Evolutionary conservation across 2,797 vertebrate species (phyloP).

Genomic region (Sebastes variabilis): DNA sequence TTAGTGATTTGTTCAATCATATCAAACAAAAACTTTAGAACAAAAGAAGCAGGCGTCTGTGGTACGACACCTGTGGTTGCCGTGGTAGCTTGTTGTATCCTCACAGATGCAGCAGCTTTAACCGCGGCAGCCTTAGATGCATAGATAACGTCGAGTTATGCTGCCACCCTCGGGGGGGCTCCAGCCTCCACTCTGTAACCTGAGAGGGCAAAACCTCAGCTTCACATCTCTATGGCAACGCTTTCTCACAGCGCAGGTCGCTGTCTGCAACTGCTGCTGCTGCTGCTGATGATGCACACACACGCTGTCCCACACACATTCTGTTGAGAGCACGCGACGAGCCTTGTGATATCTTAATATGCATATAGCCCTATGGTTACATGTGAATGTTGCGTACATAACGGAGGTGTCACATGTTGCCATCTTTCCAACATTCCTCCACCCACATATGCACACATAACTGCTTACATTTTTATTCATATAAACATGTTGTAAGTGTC

Average conservation of each 20-base stretch:
- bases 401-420: neutral
- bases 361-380: neutral
- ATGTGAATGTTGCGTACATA: neutral
- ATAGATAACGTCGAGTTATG: neutral
- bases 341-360: neutral
- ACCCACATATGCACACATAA: neutral
- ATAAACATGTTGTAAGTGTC: neutral
- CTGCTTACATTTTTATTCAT: neutral
- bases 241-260: constrained; percentile 1
- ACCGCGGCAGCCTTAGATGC: neutral
- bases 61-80: too few relatives aligned
- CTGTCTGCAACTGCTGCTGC: constrained; percentile 10
- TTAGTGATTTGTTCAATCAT: neutral
- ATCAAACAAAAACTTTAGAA: neutral
- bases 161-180: neutral
- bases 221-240: constrained; percentile 38
- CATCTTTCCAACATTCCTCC: neutral
- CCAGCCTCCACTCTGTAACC: constrained; percentile 22
- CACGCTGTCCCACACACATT: neutral
- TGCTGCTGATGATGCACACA: constrained; percentile 13
- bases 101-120: neutral
- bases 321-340: neutral
- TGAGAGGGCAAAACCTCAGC: constrained; percentile 26
- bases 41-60: neutral
- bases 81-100: neutral